These are phyloP conservation scores for Microctenopoma steveboyesi DNA, from an alignment of 2,797 vertebrate species.

Conservation along the genomic window DNA sequence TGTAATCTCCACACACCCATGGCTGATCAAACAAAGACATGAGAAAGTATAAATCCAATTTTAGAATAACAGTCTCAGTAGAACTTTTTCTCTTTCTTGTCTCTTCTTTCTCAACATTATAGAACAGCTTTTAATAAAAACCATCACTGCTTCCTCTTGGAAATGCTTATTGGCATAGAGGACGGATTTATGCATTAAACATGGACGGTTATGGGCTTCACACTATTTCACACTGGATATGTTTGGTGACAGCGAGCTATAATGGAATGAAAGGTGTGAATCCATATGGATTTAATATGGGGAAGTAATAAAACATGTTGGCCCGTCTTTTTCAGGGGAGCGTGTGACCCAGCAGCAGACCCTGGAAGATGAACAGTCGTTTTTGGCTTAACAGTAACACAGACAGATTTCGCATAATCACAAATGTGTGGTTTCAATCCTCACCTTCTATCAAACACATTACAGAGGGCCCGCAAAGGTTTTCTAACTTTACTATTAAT, in stretches of 20 bases:
- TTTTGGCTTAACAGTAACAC: conserved; percentile 14
- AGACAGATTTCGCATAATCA: conserved; percentile 49
- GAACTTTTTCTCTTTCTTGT: conserved; percentile 7
- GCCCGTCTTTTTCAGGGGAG: conserved; percentile 14
- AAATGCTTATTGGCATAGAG: conserved; percentile 46
- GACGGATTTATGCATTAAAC: conserved; percentile 56
- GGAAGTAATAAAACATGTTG: conserved; percentile 61
- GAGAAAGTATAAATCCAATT: conserved; percentile 7
- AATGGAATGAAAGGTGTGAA: conserved; percentile 70
- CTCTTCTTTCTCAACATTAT: conserved; percentile 23
- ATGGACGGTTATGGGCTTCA: conserved; percentile 48
- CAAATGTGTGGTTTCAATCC: conserved; percentile 32
- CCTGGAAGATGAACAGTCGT: conserved; percentile 31
- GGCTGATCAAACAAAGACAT: conserved; percentile 18
- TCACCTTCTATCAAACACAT: conserved; percentile 31
- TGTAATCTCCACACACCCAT: conserved; percentile 1
- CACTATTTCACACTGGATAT: conserved; percentile 66
- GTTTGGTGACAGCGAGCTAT: conserved; percentile 66
- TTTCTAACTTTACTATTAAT: conserved; percentile 19
- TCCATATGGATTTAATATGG: conserved; percentile 61
- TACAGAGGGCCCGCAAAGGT: conserved; percentile 16
- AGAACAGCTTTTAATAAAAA: conserved; percentile 47
- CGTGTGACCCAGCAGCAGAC: conserved; percentile 47
- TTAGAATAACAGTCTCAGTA: background rate
- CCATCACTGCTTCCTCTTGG: conserved; percentile 35